Conservation (phyloP, 2,113 vertebrate genomes). For the Gnathonemus echidnorhynchus region DNA sequence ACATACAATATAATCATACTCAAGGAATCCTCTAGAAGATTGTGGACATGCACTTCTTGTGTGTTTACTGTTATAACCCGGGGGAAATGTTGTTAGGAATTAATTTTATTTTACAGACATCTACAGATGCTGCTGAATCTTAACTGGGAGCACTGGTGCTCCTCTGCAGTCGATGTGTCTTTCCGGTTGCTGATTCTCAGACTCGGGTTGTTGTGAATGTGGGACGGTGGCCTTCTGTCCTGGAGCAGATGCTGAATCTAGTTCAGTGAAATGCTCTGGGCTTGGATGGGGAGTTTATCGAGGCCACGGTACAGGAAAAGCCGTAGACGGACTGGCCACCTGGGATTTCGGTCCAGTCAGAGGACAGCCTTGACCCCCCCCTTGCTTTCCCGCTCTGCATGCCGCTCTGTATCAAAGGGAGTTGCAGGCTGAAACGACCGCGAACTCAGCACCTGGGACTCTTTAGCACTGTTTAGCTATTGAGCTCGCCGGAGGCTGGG, state of each 20-base stretch:
- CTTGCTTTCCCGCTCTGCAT: neutral
- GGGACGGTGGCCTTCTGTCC: slow-evolving; percentile 22
- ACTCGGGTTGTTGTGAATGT: slow-evolving; percentile 14
- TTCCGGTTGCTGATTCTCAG: neutral
- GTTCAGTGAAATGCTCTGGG: slow-evolving; percentile 54
- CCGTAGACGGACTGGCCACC: slow-evolving; percentile 23
- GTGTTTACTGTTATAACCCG: neutral
- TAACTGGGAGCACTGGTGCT: neutral
- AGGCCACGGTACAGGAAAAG: slow-evolving; percentile 56
- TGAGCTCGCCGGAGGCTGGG: neutral
- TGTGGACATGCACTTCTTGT: neutral
- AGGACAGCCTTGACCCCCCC: slow-evolving; percentile 10
- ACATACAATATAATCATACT: neutral
- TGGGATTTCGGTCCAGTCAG: slow-evolving; percentile 20
- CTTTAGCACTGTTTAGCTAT: neutral
- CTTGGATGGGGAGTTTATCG: slow-evolving; percentile 47
- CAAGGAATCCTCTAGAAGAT: neutral
- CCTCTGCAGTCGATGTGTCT: neutral
- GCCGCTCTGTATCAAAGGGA: neutral
- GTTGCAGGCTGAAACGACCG: neutral
- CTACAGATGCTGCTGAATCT: neutral
- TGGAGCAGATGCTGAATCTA: slow-evolving; percentile 46
- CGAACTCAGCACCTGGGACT: neutral
- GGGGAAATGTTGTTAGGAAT: neutral
- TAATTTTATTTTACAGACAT: neutral